These are phyloP conservation scores for Adoxophyes honmai DNA, from an alignment of 1,140 invertebrate species.

Conservation along the genomic window DNA sequence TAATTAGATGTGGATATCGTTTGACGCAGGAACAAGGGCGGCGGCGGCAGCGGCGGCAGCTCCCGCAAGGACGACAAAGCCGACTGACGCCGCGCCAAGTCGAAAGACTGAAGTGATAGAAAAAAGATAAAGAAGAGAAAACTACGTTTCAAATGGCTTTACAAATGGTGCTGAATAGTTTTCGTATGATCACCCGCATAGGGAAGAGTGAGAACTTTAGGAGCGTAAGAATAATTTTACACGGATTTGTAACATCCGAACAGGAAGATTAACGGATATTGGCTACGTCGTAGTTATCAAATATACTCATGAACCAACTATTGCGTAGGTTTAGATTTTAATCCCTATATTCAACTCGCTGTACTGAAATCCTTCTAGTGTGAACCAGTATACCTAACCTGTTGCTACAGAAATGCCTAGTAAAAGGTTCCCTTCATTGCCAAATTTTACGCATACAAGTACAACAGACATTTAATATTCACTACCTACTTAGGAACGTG, in stretches of 20 bases:
- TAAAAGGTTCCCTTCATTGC: too few species aligned
- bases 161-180: constrained; percentile 33
- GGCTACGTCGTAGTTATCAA: too few species aligned
- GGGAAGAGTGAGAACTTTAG: constrained; percentile 15
- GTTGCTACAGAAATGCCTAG: too few species aligned
- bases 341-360: too few species aligned
- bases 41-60: constrained; percentile 10
- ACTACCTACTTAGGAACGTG: too few species aligned
- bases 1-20: background rate
- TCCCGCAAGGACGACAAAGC: constrained; percentile 21
- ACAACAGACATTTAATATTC: too few species aligned
- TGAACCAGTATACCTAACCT: too few species aligned
- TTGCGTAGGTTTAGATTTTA: too few species aligned
- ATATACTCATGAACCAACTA: too few species aligned
- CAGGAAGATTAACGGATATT: too few species aligned
- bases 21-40: constrained; percentile 25
- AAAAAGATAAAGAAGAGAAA: constrained; percentile 17
- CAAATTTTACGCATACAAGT: too few species aligned
- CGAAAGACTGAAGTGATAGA: constrained; percentile 11
- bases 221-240: background rate
- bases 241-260: constrained; percentile 4
- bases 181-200: constrained; percentile 14
- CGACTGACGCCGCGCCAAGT: constrained; percentile 12
- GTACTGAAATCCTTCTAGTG: too few species aligned
- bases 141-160: constrained; percentile 25